Percentiles rank a stretch among this genome's conserved stretches.
Evolutionary conservation across 2,113 vertebrate genomes (phyloP).

Genomic region (Ophiodon elongatus): DNA sequence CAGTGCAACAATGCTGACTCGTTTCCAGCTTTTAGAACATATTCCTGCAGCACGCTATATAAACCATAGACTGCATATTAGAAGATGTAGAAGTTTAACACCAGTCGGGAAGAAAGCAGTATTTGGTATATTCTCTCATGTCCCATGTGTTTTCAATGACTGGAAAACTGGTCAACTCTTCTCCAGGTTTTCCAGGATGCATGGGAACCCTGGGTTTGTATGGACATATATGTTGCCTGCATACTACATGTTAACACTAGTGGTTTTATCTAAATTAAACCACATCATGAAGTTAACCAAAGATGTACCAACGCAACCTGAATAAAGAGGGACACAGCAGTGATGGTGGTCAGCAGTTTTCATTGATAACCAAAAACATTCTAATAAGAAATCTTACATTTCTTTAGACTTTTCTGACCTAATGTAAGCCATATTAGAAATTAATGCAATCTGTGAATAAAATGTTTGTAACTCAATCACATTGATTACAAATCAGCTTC

Average conservation of each 20-base stretch:
- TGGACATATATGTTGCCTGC: not conserved
- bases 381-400: constrained; percentile 42
- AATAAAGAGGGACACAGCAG: not conserved
- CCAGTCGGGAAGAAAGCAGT: too few species aligned
- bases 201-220: not conserved
- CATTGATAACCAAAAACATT: constrained; percentile 25
- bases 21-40: too few species aligned
- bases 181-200: too few species aligned
- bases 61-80: too few species aligned
- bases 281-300: not conserved
- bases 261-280: not conserved
- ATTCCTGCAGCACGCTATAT: too few species aligned
- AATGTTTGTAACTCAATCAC: not conserved
- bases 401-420: constrained; percentile 38
- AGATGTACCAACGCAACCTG: not conserved
- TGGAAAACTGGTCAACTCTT: not conserved
- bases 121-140: too few species aligned
- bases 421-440: constrained; percentile 56
- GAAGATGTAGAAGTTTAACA: too few species aligned
- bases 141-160: too few species aligned
- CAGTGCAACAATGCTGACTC: too few species aligned
- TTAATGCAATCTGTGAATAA: not conserved
- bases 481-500: constrained; percentile 23
- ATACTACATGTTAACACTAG: not conserved
- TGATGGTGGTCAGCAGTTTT: constrained; percentile 17